Base-by-base conservation (phyloP, 2,797 vertebrate genomes). In the Aquila chrysaetos region DNA sequence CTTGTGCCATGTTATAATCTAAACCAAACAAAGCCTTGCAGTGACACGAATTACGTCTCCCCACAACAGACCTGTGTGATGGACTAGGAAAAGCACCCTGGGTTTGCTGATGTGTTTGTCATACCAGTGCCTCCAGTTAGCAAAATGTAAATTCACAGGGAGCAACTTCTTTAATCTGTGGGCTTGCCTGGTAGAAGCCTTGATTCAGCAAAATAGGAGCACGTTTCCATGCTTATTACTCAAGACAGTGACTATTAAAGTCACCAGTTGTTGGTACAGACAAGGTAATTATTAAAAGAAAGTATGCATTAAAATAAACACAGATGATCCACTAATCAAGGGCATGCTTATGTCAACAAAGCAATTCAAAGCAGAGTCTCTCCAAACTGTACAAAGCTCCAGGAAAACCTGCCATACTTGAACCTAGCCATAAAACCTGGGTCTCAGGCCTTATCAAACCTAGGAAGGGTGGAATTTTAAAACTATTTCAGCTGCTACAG, bases 211-310 rank as follows among this genome's bases (percentile, higher is more conserved):
- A 88, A 92, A 78, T 23, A 63, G 1, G 22, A 92, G 57, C 57
- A 41, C 11, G 41, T 81, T 90, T 90, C 69, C 24, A 7, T 60
- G 46, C 65, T 61, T 61, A 30, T 79, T 87, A 49, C 48, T 79
- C 65, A 70, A 83, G 51, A 60, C 12, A 30, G 54, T 65, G 59
- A 86, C 60, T 91, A 41, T 4, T 76, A 84, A 83, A 90, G 76
- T 78, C 39, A 19, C 5, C 14, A 53, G 46, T 10, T 56, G 61
- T 53, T 84, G 54, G 20, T 49, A 72, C 85, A 24, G 56, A 74
- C 53, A 78, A 59, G 65, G 76, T 90, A 82, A 91, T 75, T 86
- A 88, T 73, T 84, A 75, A 92, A 92, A 90, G 76, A 84, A 96
- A 90, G 63, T 41, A 49, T 35, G 73, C 41, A 54, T 83, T 78